Conservation (phyloP, 1,140 invertebrate species). For the Drosophila lacertosa region DNA sequence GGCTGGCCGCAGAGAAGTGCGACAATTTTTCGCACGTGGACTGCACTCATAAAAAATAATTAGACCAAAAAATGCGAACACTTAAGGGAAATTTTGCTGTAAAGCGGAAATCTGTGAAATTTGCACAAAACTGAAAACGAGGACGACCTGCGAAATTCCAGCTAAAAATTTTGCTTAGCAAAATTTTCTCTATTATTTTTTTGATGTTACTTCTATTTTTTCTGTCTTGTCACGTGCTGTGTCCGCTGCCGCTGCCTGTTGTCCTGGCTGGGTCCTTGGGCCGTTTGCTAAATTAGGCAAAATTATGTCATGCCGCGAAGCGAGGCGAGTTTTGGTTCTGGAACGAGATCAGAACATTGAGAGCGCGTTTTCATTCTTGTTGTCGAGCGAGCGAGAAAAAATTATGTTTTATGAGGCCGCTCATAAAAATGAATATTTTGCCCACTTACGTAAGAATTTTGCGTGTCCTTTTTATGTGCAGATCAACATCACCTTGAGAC, state of each 20-base stretch:
- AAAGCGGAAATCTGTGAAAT: conserved; percentile 33
- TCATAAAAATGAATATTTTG: conserved; percentile 65
- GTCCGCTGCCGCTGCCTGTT: conserved; percentile 7
- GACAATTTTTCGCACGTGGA: conserved; percentile 77
- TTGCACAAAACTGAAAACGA: conserved; percentile 11
- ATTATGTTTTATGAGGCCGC: conserved; percentile 59
- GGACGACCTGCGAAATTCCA: conserved; percentile 69
- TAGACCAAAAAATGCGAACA: conserved; percentile 75
- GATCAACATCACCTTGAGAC: conserved; percentile 60
- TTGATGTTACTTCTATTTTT: conserved; percentile 4
- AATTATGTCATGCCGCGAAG: conserved; percentile 76
- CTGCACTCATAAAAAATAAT: conserved; percentile 81
- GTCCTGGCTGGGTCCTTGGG: conserved; percentile 53
- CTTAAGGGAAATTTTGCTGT: conserved; percentile 17
- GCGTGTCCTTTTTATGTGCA: conserved; percentile 41
- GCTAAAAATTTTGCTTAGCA: conserved; percentile 58
- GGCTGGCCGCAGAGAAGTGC: conserved; percentile 72
- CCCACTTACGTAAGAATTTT: conserved; percentile 76
- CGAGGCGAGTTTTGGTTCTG: too few species aligned
- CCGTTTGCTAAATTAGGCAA: conserved; percentile 67
- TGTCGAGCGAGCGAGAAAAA: conserved; percentile 37
- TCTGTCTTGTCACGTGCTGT: conserved; percentile 73
- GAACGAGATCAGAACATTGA: conserved; percentile 81
- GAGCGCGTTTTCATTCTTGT: conserved; percentile 74
- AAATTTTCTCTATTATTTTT: conserved; percentile 39